These are phyloP conservation scores for Tanypteryx hageni DNA, from an alignment of 2,888 invertebrate species.

Conservation along the genomic window DNA sequence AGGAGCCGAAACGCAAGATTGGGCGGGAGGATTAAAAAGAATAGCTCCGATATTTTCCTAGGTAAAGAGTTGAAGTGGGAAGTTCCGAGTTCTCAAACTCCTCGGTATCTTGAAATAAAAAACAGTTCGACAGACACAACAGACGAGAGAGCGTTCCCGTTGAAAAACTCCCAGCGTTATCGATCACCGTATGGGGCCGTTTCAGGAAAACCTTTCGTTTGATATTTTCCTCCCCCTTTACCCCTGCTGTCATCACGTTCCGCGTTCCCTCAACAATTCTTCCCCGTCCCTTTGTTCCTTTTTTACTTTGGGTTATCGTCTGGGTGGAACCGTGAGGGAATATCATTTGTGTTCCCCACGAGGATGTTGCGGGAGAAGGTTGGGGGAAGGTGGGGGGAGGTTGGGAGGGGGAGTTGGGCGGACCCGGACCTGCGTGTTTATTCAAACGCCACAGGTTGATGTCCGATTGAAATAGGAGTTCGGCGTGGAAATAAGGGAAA, in stretches of 20 bases:
- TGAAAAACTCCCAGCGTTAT: background rate
- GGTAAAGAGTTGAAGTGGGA: no score
- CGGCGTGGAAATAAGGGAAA: background rate
- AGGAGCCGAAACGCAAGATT: no score
- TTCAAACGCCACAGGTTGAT: background rate
- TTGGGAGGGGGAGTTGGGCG: background rate
- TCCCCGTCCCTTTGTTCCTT: background rate
- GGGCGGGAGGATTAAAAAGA: background rate
- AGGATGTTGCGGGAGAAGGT: background rate
- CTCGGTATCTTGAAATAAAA: background rate
- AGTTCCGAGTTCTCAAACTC: no score
- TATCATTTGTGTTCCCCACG: conserved; percentile 1
- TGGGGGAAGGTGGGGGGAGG: background rate
- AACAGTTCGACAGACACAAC: background rate
- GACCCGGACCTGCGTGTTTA: background rate
- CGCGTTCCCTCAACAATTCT: background rate
- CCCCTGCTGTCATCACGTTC: background rate
- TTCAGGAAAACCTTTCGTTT: conserved; percentile 3
- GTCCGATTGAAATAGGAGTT: conserved; percentile 33
- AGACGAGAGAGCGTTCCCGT: background rate
- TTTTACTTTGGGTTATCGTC: background rate
- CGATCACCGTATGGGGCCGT: conserved; percentile 4
- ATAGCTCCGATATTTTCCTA: background rate
- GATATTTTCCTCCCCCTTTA: background rate
- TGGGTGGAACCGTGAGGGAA: background rate